Conservation (phyloP, 2,888 invertebrate genomes). For the Caenorhabditis doughertyi region DNA sequence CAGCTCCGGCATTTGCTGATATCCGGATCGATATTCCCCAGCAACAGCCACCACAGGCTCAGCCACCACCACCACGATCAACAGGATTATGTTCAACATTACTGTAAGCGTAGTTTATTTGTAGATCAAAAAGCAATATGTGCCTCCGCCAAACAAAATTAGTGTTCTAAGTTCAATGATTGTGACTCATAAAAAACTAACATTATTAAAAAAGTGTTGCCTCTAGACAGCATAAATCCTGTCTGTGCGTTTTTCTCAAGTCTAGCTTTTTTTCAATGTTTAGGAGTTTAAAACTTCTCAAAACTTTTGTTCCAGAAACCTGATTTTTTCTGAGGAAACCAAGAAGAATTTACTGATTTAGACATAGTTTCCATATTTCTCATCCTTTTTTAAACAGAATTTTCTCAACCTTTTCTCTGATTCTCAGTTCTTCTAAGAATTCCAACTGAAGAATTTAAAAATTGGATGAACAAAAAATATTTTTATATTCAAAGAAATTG, state of each 20-base stretch:
- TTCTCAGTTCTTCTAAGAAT: neutral
- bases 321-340: too few relatives aligned
- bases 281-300: too few relatives aligned
- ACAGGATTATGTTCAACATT: neutral
- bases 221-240: too few relatives aligned
- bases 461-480: neutral
- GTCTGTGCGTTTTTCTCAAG: too few relatives aligned
- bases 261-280: too few relatives aligned
- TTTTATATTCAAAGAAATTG: neutral
- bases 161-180: neutral
- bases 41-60: neutral
- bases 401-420: too few relatives aligned
- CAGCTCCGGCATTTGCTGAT: constrained; percentile 14
- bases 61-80: neutral
- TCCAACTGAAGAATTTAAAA: neutral
- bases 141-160: neutral
- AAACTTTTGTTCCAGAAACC: too few relatives aligned
- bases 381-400: too few relatives aligned
- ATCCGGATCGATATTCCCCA: neutral
- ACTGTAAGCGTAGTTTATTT: neutral
- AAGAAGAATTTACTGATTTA: too few relatives aligned
- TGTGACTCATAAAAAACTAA: neutral
- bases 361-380: too few relatives aligned
- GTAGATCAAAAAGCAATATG: neutral
- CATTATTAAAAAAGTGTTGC: neutral